Percentiles rank a stretch among this genome's conserved stretches.
phyloP scores from a whole-genome alignment of 2,113 vertebrate genomes.

The Pionites leucogaster region DNA sequence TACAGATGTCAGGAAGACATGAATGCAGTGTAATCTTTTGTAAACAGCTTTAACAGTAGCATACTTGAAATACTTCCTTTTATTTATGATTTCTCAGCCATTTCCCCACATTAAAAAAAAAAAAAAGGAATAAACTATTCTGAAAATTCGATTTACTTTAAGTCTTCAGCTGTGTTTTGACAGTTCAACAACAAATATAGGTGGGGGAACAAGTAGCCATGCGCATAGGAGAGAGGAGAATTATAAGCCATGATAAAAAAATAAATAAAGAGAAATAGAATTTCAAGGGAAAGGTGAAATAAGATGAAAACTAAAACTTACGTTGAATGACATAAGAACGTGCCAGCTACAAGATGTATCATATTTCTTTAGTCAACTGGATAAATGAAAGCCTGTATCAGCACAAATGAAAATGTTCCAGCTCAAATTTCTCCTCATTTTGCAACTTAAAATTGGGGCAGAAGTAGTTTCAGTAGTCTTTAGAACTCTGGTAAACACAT shows the following conservation, averaged over 20 bases:
- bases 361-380: background rate
- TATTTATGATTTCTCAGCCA: background rate
- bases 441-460: background rate
- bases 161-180: background rate
- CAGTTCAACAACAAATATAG: background rate
- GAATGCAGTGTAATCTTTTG: background rate
- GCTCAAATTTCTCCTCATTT: background rate
- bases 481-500: background rate
- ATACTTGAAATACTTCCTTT: background rate
- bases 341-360: background rate
- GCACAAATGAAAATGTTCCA: background rate
- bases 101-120: background rate
- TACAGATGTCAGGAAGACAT: background rate
- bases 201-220: background rate
- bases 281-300: background rate
- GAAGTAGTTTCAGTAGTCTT: background rate
- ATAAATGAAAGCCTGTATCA: background rate
- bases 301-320: background rate
- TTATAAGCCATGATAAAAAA: background rate
- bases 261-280: background rate
- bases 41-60: accelerated
- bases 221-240: background rate
- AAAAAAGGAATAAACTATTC: background rate
- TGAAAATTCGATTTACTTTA: background rate
- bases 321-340: background rate